A percentile compares a stretch with the other conserved stretches of the same genome.
These are phyloP conservation scores for Caretta caretta DNA, from an alignment of 2,113 vertebrate species.

Conservation along the genomic window DNA sequence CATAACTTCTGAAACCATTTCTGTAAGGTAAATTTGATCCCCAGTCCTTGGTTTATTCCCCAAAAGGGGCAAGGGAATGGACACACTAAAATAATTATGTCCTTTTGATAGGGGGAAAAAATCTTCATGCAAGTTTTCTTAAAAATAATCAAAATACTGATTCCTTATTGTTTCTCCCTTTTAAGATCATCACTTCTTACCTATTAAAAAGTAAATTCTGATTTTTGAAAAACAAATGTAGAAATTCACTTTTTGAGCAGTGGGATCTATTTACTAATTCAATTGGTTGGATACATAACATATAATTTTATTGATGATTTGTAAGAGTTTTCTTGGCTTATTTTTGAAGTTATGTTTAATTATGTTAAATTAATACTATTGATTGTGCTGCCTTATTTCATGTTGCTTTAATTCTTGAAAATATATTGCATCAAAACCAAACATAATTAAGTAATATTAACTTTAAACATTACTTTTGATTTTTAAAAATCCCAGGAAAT, in stretches of 20 bases:
- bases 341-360: conserved; percentile 2
- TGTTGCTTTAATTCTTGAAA: background rate
- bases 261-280: background rate
- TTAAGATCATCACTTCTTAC: background rate
- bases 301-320: background rate
- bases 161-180: background rate
- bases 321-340: background rate
- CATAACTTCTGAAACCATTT: conserved; percentile 15
- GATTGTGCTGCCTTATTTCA: background rate
- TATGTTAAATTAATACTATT: background rate
- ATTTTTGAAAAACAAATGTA: background rate
- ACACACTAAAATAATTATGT: background rate
- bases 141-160: background rate
- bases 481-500: background rate
- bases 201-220: background rate
- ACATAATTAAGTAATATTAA: conserved; percentile 2
- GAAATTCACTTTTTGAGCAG: background rate
- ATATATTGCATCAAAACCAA: background rate
- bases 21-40: background rate
- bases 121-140: background rate
- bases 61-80: background rate
- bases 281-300: background rate
- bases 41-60: background rate
- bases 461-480: background rate
- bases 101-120: background rate